Percentiles rank a stretch among this genome's conserved stretches.
These are phyloP conservation scores for Ranitomeya variabilis DNA, from an alignment of 2,113 vertebrate species.

Conservation along the genomic window DNA sequence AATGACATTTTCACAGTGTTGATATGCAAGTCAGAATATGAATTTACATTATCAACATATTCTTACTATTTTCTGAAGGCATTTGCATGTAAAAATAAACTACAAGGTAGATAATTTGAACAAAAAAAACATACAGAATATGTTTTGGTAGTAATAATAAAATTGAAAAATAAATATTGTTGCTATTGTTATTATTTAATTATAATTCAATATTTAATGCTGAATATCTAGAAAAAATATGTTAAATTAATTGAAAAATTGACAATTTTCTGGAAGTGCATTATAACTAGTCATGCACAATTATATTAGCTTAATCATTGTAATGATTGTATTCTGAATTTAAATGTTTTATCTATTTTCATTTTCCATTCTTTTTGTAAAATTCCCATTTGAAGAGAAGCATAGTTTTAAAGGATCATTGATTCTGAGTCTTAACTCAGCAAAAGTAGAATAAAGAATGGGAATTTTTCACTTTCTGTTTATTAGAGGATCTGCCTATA, in stretches of 20 bases:
- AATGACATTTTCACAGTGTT: conserved; percentile 51
- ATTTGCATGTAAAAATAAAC: conserved; percentile 31
- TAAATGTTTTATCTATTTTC: too few species aligned
- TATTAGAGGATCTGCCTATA: conserved; percentile 13
- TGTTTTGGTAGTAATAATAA: neutral
- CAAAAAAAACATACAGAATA: neutral
- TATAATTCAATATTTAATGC: too few species aligned
- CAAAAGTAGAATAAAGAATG: conserved; percentile 12
- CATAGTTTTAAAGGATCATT: neutral
- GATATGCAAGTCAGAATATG: conserved; percentile 46
- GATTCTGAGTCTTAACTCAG: conserved; percentile 1
- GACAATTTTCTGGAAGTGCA: too few species aligned
- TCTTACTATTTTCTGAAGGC: neutral
- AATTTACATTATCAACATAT: conserved; percentile 49
- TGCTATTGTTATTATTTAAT: too few species aligned
- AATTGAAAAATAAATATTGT: neutral
- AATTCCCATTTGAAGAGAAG: neutral
- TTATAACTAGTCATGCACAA: too few species aligned
- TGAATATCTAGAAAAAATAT: too few species aligned
- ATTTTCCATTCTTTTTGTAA: neutral
- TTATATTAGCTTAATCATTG: too few species aligned
- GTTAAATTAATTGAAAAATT: too few species aligned
- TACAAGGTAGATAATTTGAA: neutral
- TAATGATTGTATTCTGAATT: too few species aligned
- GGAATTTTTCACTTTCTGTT: conserved; percentile 5